Evolutionary conservation across 1,140 invertebrate genomes (phyloP), one percentile per base, ranked within the genome.

Genomic region (Conus ventricosus): DNA sequence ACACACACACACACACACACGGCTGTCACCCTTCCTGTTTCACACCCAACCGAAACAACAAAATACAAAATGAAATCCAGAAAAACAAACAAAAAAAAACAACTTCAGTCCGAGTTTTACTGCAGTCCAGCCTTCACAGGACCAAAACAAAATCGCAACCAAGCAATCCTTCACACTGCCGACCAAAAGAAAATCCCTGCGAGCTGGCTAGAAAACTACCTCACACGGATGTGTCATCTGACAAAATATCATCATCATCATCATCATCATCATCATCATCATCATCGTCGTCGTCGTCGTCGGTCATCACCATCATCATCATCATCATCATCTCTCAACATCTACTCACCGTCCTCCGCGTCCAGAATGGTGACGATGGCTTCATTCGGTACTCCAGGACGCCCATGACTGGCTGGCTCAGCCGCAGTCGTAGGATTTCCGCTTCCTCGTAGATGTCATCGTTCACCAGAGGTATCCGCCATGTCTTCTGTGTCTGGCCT

Each of bases 401-500:
- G 20, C 94, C 92, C 89, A 93, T 92, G 17, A 95, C 93, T 51
- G 95, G 95, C 11, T 95, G 93, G 90, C 90, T 90, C 39, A 96
- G 91, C 39, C 91, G 88, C 51, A 95, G 84, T 13, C 88, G 88
- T 54, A 96, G 92, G 3, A 90, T 92, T 87, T 96, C 95, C 23
- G 86, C 75, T 27, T 92, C 90, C 90, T 96, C 95, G 91, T 88
- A 96, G 23, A 90, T 80, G 11, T 86, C 75, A 89, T 96, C 95
- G 89, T 95, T 93, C 23, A 92, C 63, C 13, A 96, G 87, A 17
- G 91, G 91, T 4, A 95, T 89, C 11, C 92, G 92, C 95, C 95
- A 95, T 10, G 88, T 90, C 20, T 95, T 95, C 89, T 94, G 93
- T 51, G 92, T 94, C 87, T 95, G 93, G 76, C 95, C 94, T 94